Evolutionary conservation across 2,797 vertebrate species (phyloP).

Genomic region (Hafferia zeledoni): DNA sequence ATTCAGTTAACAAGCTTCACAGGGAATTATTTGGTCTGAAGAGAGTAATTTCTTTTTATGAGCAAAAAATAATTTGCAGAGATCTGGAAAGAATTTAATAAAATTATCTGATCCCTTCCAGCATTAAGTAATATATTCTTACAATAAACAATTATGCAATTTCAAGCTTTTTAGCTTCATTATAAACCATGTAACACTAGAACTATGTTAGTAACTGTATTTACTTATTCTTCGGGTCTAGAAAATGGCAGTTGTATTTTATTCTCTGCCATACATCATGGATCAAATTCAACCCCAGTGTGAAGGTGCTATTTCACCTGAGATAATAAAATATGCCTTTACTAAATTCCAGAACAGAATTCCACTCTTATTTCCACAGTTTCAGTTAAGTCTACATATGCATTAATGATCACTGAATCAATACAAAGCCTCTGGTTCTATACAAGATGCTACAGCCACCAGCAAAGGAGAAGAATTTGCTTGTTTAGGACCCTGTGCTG

Average conservation of each 20-base stretch:
- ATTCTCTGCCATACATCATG: not conserved
- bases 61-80: not conserved
- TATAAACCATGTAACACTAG: not conserved
- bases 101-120: not conserved
- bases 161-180: not conserved
- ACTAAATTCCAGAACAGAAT: not conserved
- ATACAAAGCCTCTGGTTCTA: not conserved
- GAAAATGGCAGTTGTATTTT: not conserved
- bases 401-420: not conserved
- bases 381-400: not conserved
- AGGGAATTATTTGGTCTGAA: not conserved
- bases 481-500: not conserved
- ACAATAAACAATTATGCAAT: not conserved
- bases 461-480: not conserved
- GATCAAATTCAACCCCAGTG: not conserved
- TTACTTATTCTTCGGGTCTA: not conserved
- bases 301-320: not conserved
- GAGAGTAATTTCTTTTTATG: not conserved
- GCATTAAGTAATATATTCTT: not conserved
- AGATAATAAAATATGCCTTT: not conserved
- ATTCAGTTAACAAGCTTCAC: not conserved
- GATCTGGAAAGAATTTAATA: conserved; percentile 19
- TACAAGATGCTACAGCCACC: not conserved
- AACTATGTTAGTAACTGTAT: not conserved
- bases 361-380: not conserved